Percentiles rank a stretch among this genome's conserved stretches.
Conservation (phyloP, 2,888 invertebrate genomes). For the Crepidodera aurea region DNA sequence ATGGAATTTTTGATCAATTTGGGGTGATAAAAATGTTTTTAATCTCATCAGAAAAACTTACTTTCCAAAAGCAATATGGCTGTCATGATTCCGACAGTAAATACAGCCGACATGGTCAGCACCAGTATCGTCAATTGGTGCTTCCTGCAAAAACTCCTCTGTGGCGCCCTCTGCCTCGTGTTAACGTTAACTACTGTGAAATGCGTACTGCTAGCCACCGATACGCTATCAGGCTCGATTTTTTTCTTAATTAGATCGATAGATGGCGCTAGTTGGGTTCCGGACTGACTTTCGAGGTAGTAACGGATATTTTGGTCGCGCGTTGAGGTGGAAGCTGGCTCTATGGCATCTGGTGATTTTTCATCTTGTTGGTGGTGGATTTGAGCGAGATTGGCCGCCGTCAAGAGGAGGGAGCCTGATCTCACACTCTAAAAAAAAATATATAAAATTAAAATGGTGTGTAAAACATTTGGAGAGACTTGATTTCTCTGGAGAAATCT, state of each 20-base stretch:
- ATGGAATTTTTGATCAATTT: too few relatives aligned
- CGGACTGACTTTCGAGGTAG: constrained; percentile 51
- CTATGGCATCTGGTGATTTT: constrained; percentile 33
- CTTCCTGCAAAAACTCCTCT: constrained; percentile 76
- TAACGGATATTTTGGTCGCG: constrained; percentile 56
- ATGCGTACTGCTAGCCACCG: constrained; percentile 85
- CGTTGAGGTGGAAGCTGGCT: constrained; percentile 45
- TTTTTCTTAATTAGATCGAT: constrained; percentile 47
- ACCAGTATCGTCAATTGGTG: constrained; percentile 85
- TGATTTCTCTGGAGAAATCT: too few relatives aligned
- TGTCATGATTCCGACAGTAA: constrained; percentile 80
- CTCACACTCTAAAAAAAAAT: constrained; percentile 72
- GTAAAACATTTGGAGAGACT: too few relatives aligned
- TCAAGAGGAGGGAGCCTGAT: constrained; percentile 80
- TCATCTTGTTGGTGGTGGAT: constrained; percentile 52
- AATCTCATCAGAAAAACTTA: constrained; percentile 68
- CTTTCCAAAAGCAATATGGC: constrained; percentile 86
- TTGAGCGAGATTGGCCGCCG: constrained; percentile 75
- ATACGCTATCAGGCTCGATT: constrained; percentile 70
- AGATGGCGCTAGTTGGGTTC: constrained; percentile 30
- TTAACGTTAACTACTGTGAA: constrained; percentile 84
- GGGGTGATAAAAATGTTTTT: too few relatives aligned
- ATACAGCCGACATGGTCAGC: constrained; percentile 82
- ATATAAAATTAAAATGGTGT: too few relatives aligned
- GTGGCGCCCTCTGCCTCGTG: constrained; percentile 63